Percentiles rank a stretch among this genome's conserved stretches.
Conservation (phyloP, 2,888 invertebrate genomes). For the Lysandra coridon region DNA sequence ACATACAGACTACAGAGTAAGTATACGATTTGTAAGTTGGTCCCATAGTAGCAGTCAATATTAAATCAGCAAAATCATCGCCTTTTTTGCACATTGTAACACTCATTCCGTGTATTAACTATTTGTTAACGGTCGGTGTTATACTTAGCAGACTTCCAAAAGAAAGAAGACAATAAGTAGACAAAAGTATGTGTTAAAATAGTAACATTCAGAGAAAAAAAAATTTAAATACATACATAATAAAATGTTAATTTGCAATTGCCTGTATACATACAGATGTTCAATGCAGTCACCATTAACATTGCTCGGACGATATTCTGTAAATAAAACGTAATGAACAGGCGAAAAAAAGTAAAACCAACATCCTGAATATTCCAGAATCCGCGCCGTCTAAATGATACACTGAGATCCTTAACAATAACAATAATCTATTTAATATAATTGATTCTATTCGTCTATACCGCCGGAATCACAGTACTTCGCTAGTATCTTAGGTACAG, state of each 20-base stretch:
- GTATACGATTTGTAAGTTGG: slow-evolving; percentile 20
- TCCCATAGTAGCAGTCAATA: slow-evolving; percentile 15
- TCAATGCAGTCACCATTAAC: background rate
- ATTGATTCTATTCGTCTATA: slow-evolving; percentile 77
- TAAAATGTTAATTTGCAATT: background rate
- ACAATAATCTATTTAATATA: slow-evolving; percentile 74
- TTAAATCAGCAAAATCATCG: background rate
- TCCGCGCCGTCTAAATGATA: slow-evolving; percentile 70
- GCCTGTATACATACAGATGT: background rate
- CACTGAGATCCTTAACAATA: slow-evolving; percentile 79
- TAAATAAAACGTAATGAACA: slow-evolving; percentile 35
- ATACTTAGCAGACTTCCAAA: background rate
- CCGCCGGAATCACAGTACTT: slow-evolving; percentile 78
- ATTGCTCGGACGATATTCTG: slow-evolving; percentile 1
- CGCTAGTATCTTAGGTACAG: slow-evolving; percentile 78
- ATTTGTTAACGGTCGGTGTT: background rate
- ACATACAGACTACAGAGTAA: background rate
- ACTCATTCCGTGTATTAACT: background rate
- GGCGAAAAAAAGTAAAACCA: slow-evolving; percentile 55
- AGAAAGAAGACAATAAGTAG: background rate
- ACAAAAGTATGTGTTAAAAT: background rate
- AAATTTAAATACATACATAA: too few relatives aligned
- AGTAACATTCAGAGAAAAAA: background rate
- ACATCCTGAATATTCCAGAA: slow-evolving; percentile 69
- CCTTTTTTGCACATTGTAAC: background rate